Evolutionary conservation across 2,113 vertebrate genomes (phyloP).

Genomic region (Chunga burmeisteri): DNA sequence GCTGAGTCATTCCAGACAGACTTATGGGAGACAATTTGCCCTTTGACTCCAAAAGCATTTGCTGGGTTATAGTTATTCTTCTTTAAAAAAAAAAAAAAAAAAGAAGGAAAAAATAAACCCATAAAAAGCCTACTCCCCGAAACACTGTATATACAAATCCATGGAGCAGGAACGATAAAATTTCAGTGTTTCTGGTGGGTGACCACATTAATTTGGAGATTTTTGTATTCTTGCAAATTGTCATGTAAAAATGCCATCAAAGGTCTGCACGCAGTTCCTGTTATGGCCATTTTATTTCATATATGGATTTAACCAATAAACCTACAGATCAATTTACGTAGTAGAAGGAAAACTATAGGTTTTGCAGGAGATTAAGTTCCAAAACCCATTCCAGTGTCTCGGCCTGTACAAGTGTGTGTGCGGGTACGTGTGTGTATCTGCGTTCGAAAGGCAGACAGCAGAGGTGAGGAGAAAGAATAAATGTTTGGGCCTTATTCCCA

Average conservation of each 20-base stretch:
- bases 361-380: background rate
- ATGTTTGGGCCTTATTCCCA: background rate
- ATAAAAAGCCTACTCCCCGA: background rate
- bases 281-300: background rate
- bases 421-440: background rate
- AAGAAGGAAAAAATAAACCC: background rate
- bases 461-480: background rate
- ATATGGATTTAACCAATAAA: background rate
- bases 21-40: background rate
- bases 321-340: background rate
- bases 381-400: background rate
- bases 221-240: background rate
- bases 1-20: conserved; percentile 13
- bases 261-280: background rate
- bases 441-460: fast-evolving
- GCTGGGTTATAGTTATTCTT: background rate
- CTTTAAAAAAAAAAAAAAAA: background rate
- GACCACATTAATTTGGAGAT: background rate
- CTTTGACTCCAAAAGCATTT: background rate
- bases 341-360: background rate
- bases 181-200: background rate
- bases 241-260: background rate
- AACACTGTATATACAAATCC: background rate
- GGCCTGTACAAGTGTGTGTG: background rate
- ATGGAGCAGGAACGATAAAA: background rate